Evolutionary conservation across 2,888 invertebrate genomes (phyloP).

Genomic region (Epinotia nisella): DNA sequence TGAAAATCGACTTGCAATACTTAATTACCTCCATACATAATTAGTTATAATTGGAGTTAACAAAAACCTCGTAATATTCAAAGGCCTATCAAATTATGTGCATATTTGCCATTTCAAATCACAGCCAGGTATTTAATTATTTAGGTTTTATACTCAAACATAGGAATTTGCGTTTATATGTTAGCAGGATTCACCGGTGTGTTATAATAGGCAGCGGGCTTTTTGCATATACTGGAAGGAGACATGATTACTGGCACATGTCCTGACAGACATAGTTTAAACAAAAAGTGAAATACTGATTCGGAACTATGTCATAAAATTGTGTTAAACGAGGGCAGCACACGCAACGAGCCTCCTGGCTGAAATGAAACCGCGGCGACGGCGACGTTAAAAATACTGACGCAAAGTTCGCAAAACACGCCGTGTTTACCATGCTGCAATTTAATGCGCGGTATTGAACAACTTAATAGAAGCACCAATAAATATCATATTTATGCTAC

Average conservation of each 20-base stretch:
- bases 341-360: conserved; percentile 67
- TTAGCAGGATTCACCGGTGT: neutral
- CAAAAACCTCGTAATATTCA: neutral
- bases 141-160: neutral
- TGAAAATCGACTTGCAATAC: neutral
- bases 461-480: conserved; percentile 21
- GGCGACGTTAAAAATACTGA: conserved; percentile 61
- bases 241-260: conserved; percentile 55
- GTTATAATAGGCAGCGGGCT: conserved; percentile 30
- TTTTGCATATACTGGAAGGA: conserved; percentile 43
- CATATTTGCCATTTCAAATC: neutral
- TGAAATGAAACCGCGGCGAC: conserved; percentile 58
- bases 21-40: neutral
- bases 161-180: neutral
- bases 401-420: conserved; percentile 54
- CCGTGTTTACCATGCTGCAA: conserved; percentile 49
- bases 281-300: conserved; percentile 81
- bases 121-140: neutral
- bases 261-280: conserved; percentile 73
- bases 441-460: conserved; percentile 33
- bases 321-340: conserved; percentile 70
- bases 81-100: too few species aligned
- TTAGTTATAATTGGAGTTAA: neutral
- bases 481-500: neutral
- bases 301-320: conserved; percentile 80